Conservation (phyloP, 2,797 vertebrate genomes). For the Pagetopsis macropterus region DNA sequence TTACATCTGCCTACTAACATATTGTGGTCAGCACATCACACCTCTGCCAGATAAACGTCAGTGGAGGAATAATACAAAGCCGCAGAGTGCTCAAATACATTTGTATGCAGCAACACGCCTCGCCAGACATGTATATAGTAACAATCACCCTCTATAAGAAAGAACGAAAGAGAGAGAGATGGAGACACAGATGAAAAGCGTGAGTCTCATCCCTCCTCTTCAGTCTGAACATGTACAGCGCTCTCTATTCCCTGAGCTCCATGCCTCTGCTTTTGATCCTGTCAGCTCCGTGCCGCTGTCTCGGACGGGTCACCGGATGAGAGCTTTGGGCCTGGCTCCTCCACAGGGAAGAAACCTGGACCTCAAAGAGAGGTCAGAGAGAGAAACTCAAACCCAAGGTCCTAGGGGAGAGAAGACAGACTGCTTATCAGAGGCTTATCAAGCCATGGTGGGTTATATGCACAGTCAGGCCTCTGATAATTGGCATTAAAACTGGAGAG, state of each 20-base stretch:
- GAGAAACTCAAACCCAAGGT: slow-evolving; percentile 54
- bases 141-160: slow-evolving; percentile 7
- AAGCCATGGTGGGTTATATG: slow-evolving; percentile 60
- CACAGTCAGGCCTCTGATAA: slow-evolving; percentile 68
- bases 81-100: slow-evolving; percentile 22
- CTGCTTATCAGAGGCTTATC: slow-evolving; percentile 72
- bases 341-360: slow-evolving; percentile 64
- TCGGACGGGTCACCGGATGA: slow-evolving; percentile 62
- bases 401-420: slow-evolving; percentile 55
- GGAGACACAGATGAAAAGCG: slow-evolving; percentile 35
- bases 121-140: slow-evolving; percentile 27
- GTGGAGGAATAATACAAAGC: slow-evolving; percentile 34
- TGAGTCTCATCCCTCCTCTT: slow-evolving; percentile 47
- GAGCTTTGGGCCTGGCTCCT: slow-evolving; percentile 61
- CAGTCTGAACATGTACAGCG: slow-evolving; percentile 56
- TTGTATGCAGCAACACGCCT: slow-evolving; percentile 40
- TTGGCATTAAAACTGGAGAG: slow-evolving; percentile 61
- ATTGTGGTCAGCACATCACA: slow-evolving; percentile 43
- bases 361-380: slow-evolving; percentile 72
- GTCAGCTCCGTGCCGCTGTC: slow-evolving; percentile 61
- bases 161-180: neutral
- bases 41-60: slow-evolving; percentile 39
- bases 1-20: slow-evolving; percentile 52
- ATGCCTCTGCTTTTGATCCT: slow-evolving; percentile 67
- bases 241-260: slow-evolving; percentile 58